Evolutionary conservation across 2,888 invertebrate genomes (phyloP).

Genomic region (Beris morrisii): DNA sequence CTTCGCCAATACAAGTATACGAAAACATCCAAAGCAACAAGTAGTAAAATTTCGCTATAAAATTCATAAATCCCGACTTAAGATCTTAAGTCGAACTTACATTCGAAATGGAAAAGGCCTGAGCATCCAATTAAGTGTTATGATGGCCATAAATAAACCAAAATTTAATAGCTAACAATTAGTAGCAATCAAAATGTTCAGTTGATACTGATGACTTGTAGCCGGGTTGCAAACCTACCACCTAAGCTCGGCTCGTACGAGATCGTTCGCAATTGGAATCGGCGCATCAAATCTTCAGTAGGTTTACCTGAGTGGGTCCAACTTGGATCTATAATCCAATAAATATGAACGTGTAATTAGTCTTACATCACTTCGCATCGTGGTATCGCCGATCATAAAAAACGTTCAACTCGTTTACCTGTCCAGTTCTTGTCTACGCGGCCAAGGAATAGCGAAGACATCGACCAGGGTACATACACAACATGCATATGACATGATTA

Average conservation of each 20-base stretch:
- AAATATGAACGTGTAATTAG: constrained; percentile 29
- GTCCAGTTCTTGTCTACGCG: too few species aligned
- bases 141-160: constrained; percentile 30
- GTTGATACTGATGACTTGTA: neutral
- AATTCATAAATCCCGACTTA: constrained; percentile 26
- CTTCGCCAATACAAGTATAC: neutral
- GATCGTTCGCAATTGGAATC: neutral
- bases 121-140: constrained; percentile 29
- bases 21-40: neutral
- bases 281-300: constrained; percentile 18
- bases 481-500: constrained; percentile 36
- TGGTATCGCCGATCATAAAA: constrained; percentile 8
- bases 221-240: neutral
- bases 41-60: constrained; percentile 26
- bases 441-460: constrained; percentile 18
- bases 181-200: constrained; percentile 28
- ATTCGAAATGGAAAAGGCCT: neutral
- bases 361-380: constrained; percentile 23
- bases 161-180: constrained; percentile 30
- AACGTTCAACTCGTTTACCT: constrained; percentile 7
- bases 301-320: constrained; percentile 1
- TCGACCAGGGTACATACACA: constrained; percentile 2
- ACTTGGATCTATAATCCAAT: constrained; percentile 26
- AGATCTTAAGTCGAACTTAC: neutral
- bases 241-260: neutral